Evolutionary conservation across 2,888 invertebrate species (phyloP), one percentile per base, ranked within the genome.

Genomic region (Syrphus vitripennis): DNA sequence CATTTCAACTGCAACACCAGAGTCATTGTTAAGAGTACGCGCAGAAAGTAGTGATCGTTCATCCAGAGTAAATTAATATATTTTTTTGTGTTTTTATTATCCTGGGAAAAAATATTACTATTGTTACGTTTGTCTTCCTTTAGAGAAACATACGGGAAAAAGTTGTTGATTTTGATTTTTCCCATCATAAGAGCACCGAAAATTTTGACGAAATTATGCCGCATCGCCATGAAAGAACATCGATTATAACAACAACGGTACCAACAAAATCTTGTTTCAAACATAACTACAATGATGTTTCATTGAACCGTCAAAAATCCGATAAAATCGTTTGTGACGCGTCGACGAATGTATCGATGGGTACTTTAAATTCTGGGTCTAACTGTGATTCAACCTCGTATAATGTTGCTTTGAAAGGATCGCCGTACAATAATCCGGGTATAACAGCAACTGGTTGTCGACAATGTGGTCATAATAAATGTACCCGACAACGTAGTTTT

Each of bases 101-200:
- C 9, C 21, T 24, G 3, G 7, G 0, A 19, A 16, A 48, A 26
- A 5, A 19, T 4, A 12, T 21, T 48, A 16, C 4, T 31, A 65
- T n/a, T 19, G 6, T 34, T 69, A 16, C 29, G 9, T 42, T 3
- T 55, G 26, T 34, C 45, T 26, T 57, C 19, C 83, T 76, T 1
- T 53, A 88, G 88, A 90, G 90, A 34, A 89, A 90, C 87, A 84
- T 90, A 40, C 90, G 91, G 16, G 92, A 93, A 87, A 93, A 92
- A 88, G 90, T 92, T n/a, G 93, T 93, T n/a, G 93, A 92, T 76
- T 93, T 93, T 88, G 93, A 93, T 89, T 93, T 93, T 86, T 91
- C 92, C n/a, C 92, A 91, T 88, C 92, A 93, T 82, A 92, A 91
- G 88, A 92, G 92, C 80, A 90, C 90, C 31, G 92, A 93, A 78